These are phyloP conservation scores for Malthinus flaveolus DNA, from an alignment of 2,888 invertebrate species.

Conservation along the genomic window DNA sequence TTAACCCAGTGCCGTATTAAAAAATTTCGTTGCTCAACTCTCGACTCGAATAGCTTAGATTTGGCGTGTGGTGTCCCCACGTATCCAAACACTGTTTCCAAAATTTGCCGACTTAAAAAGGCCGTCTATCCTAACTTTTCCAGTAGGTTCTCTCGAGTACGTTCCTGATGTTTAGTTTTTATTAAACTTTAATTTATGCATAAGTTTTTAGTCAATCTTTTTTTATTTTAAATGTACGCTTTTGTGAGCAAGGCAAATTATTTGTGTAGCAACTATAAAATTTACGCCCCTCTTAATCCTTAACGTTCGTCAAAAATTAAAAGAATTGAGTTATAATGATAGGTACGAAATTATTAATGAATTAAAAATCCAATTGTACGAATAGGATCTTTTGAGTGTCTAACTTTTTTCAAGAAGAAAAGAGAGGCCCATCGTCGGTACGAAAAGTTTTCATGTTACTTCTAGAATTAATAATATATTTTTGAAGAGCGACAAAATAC, in stretches of 20 bases:
- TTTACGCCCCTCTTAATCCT: constrained; percentile 20
- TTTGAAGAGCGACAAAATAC: constrained; percentile 18
- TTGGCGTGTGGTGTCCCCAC: too few relatives aligned
- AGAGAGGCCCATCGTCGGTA: constrained; percentile 25
- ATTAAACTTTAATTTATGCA: constrained; percentile 8
- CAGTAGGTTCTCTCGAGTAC: too few relatives aligned
- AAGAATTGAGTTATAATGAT: constrained; percentile 26
- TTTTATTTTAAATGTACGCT: constrained; percentile 15
- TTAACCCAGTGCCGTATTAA: constrained; percentile 37
- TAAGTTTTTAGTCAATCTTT: not conserved
- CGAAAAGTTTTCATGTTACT: constrained; percentile 21
- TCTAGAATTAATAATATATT: constrained; percentile 27
- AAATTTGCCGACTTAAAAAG: too few relatives aligned
- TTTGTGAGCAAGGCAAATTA: constrained; percentile 15
- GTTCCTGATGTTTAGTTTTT: too few relatives aligned
- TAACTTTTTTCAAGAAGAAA: constrained; percentile 10
- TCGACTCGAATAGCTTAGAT: too few relatives aligned
- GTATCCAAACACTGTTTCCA: too few relatives aligned
- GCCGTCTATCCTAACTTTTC: too few relatives aligned
- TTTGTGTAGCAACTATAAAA: constrained; percentile 12
- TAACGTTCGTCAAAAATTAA: constrained; percentile 17
- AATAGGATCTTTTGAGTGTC: constrained; percentile 12
- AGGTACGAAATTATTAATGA: constrained; percentile 27
- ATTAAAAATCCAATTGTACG: constrained; percentile 23
- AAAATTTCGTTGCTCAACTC: not conserved